Conservation (phyloP, 2,888 invertebrate species). For the Trichopria drosophilae region DNA sequence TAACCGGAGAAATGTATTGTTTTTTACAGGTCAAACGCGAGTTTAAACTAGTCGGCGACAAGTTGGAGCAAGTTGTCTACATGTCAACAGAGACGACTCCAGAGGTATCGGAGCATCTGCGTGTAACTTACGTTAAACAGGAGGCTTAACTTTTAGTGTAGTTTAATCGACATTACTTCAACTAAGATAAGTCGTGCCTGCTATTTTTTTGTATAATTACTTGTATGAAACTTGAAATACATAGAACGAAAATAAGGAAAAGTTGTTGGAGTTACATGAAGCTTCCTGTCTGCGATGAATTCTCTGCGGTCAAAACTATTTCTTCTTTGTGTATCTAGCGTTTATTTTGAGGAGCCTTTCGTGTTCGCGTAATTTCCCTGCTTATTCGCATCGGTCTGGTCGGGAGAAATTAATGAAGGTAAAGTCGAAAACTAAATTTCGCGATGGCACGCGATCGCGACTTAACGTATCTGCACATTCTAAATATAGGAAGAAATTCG, state of each 20-base stretch:
- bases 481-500: no score
- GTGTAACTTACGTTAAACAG: constrained; percentile 57
- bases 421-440: constrained; percentile 35
- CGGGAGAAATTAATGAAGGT: constrained; percentile 4
- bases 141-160: not conserved
- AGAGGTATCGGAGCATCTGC: constrained; percentile 62
- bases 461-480: no score
- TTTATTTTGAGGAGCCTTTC: not conserved
- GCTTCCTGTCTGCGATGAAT: no score
- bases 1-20: not conserved
- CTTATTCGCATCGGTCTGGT: constrained; percentile 4
- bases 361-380: no score
- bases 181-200: no score
- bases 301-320: no score
- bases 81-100: constrained; percentile 65
- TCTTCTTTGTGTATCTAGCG: no score
- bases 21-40: constrained; percentile 55
- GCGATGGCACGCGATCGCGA: constrained; percentile 38
- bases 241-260: no score
- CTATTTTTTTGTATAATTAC: no score
- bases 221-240: no score
- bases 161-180: no score
- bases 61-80: constrained; percentile 58
- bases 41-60: constrained; percentile 46
- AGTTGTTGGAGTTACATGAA: no score